phyloP scores from a whole-genome alignment of 2,797 vertebrate species.

The Sardinella longiceps region DNA sequence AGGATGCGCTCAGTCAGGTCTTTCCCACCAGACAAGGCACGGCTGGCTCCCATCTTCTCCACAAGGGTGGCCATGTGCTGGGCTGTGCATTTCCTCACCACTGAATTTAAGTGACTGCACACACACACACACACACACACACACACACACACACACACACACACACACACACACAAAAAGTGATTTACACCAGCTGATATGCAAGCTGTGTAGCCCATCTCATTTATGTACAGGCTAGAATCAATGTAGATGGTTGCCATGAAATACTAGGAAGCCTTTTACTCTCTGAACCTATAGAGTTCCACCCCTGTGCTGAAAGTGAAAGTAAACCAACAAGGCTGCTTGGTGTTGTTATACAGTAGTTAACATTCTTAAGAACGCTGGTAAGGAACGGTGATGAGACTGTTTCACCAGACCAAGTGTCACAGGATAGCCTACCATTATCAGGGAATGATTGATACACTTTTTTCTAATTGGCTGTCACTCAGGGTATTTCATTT shows the following conservation, averaged over 20 bases:
- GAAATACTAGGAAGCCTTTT: not conserved
- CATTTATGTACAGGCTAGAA: not conserved
- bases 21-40: conserved; percentile 80
- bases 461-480: too few species aligned
- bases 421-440: too few species aligned
- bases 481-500: too few species aligned
- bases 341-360: too few species aligned
- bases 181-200: not conserved
- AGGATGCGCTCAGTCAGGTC: conserved; percentile 83
- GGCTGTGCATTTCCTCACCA: conserved; percentile 86
- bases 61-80: conserved; percentile 83
- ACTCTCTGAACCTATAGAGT: not conserved
- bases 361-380: too few species aligned
- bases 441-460: too few species aligned
- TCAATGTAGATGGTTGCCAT: not conserved
- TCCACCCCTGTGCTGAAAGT: not conserved
- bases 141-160: not conserved
- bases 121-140: not conserved
- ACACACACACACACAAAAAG: not conserved
- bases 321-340: too few species aligned
- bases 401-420: too few species aligned
- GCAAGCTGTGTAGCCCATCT: not conserved
- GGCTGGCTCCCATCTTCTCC: conserved; percentile 81
- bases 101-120: conserved; percentile 83
- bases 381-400: too few species aligned